Percentiles rank a stretch among this genome's conserved stretches.
Evolutionary conservation across 2,113 vertebrate species (phyloP).

Genomic region (Panthera tigris): DNA sequence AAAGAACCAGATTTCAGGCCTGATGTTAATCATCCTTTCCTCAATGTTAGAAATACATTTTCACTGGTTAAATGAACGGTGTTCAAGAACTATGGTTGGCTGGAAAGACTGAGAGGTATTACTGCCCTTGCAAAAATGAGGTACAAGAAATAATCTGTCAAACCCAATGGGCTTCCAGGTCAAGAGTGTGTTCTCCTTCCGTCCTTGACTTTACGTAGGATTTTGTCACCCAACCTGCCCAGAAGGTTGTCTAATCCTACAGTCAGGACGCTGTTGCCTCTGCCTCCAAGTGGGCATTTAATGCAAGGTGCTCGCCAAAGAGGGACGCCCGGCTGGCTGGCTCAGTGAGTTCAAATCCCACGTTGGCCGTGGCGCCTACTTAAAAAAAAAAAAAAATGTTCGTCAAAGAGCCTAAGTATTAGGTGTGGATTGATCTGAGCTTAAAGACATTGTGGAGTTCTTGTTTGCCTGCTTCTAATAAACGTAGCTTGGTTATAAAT

Average conservation of each 20-base stretch:
- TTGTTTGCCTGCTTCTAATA: background rate
- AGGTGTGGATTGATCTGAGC: background rate
- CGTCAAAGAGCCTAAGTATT: background rate
- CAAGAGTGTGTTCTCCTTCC: background rate
- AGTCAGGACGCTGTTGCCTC: background rate
- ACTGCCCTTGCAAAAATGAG: background rate
- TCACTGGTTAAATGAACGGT: background rate
- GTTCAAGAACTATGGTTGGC: background rate
- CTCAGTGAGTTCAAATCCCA: background rate
- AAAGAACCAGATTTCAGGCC: background rate
- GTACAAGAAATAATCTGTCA: background rate
- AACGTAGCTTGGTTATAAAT: background rate
- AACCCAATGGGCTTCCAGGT: background rate
- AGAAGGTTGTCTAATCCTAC: background rate
- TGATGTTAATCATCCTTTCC: background rate
- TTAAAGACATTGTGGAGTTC: background rate
- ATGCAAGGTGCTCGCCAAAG: background rate
- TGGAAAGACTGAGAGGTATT: background rate
- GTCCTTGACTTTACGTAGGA: background rate
- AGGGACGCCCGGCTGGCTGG: background rate
- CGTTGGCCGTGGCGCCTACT: background rate
- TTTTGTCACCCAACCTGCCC: background rate
- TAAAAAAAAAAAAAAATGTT: background rate
- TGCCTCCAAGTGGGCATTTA: background rate
- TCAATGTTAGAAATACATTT: background rate